Conservation (phyloP, 1,140 invertebrate genomes). For the Diorhabda sublineata region DNA sequence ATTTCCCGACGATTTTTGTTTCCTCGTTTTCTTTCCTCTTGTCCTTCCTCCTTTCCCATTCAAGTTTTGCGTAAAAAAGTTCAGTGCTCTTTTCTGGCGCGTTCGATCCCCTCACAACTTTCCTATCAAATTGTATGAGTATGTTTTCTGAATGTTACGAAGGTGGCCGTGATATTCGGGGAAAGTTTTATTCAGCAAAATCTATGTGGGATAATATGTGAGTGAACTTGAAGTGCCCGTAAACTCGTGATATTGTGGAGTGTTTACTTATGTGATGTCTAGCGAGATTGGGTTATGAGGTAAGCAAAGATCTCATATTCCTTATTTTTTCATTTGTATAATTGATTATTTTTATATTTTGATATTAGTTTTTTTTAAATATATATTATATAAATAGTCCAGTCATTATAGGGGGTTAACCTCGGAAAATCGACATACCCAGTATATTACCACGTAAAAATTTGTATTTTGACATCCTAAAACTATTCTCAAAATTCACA, state of each 20-base stretch:
- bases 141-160: constrained; percentile 1
- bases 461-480: too few species aligned
- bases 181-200: background rate
- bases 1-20: background rate
- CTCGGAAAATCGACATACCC: too few species aligned
- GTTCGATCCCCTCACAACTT: background rate
- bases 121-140: background rate
- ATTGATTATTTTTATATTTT: too few species aligned
- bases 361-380: too few species aligned
- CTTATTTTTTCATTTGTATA: too few species aligned
- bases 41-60: background rate
- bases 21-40: background rate
- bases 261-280: background rate
- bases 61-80: background rate
- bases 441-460: too few species aligned
- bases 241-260: background rate
- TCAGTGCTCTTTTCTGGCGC: background rate
- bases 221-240: background rate
- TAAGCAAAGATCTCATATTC: too few species aligned
- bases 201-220: background rate
- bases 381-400: too few species aligned
- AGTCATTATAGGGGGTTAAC: too few species aligned
- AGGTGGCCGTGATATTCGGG: background rate
- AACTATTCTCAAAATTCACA: too few species aligned
- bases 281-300: too few species aligned